Percentiles rank a stretch among this genome's conserved stretches.
phyloP scores from a whole-genome alignment of 2,888 invertebrate species.

The Andrena hattorfiana region DNA sequence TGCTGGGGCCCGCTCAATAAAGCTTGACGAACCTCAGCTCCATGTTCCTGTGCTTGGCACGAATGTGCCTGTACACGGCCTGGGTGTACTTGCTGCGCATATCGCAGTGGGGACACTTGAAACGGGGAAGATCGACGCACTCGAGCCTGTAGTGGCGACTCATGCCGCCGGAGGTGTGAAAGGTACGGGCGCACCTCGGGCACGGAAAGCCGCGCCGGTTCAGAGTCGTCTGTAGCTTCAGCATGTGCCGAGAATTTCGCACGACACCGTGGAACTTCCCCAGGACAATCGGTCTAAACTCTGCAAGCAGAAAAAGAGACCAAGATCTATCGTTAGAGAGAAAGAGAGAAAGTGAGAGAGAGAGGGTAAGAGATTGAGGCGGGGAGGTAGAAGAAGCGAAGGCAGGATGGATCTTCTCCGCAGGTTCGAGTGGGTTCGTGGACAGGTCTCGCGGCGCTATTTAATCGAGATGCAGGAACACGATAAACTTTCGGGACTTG shows the following conservation, averaged over 20 bases:
- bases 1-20: slow-evolving; percentile 62
- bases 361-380: too few relatives aligned
- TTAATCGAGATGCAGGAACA: too few relatives aligned
- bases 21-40: slow-evolving; percentile 75
- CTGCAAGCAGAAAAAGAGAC: slow-evolving; percentile 75
- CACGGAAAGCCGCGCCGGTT: slow-evolving; percentile 73
- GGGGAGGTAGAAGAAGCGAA: neutral
- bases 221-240: slow-evolving; percentile 52
- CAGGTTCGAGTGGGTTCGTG: neutral
- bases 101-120: slow-evolving; percentile 78
- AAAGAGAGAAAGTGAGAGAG: slow-evolving; percentile 15
- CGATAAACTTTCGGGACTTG: too few relatives aligned
- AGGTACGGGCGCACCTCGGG: slow-evolving; percentile 75
- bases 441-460: slow-evolving; percentile 1
- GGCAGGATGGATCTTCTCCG: slow-evolving; percentile 22
- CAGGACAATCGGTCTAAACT: slow-evolving; percentile 68
- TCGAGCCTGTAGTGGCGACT: slow-evolving; percentile 77
- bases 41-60: slow-evolving; percentile 74
- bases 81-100: slow-evolving; percentile 78
- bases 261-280: slow-evolving; percentile 63
- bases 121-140: slow-evolving; percentile 77
- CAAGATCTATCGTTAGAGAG: slow-evolving; percentile 55
- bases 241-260: slow-evolving; percentile 59
- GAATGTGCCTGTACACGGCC: slow-evolving; percentile 75
- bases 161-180: slow-evolving; percentile 76